Evolutionary conservation across 2,888 invertebrate species (phyloP), one percentile per base, ranked within the genome.

Genomic region (Copidosoma aretas): DNA sequence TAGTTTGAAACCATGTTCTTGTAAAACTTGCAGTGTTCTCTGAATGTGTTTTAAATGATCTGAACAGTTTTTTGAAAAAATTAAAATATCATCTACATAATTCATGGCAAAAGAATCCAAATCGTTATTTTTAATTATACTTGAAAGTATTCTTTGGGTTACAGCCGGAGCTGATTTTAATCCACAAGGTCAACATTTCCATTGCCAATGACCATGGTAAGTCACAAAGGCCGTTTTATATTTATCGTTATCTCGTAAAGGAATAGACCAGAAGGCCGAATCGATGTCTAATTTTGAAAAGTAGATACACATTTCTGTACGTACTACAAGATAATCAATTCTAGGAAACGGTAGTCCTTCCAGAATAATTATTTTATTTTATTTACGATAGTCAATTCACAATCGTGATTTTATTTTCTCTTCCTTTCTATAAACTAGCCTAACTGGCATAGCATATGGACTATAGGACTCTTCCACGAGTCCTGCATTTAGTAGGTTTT

Each of bases 191-290:
- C 71, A 41, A 32, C 70, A 61, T 0, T 63, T 67, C 73, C 73
- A 73, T 32, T 75, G 74, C n/a, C n/a, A 74, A 59, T 73, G 69
- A 1, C 73, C 73, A 1, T 74, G 63, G 43, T 75, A 70, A 17
- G 72, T 74, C 0, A 75, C 72, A n/a, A 74, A 75, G 12, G 49
- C 73, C 25, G 60, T 60, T 58, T 73, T 72, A 22, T 72, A 63
- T 67, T 62, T 71, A 60, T 70, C 73, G 67, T 72, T 70, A 3
- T 4, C 56, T 17, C 71, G 60, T 46, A 73, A 21, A 52, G 66
- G 64, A 52, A 73, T 71, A 25, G 70, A 64, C 70, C 71, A 71
- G 61, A 68, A 73, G 17, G 49, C 49, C 19, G 49, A 49, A 49
- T 49, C 10, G 15, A 49, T 49, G 10, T 49, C 49, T 49, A 49